Percentiles rank a stretch among this genome's conserved stretches.
Evolutionary conservation across 2,888 invertebrate genomes (phyloP).

Genomic region (Eupsilia transversa): DNA sequence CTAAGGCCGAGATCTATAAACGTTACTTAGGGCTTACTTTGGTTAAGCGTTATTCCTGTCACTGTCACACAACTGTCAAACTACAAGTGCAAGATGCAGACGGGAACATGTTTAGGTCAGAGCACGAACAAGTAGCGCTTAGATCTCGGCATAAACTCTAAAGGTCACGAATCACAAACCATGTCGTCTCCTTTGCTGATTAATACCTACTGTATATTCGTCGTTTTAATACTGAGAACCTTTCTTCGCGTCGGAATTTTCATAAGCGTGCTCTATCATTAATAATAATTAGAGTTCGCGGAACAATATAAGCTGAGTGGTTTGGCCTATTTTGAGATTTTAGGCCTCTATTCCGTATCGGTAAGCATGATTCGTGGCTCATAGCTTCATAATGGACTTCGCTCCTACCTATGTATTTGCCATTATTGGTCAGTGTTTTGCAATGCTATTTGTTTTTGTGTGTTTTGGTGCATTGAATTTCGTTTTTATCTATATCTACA

Average conservation of each 20-base stretch:
- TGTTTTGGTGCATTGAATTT: not conserved
- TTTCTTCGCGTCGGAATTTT: constrained; percentile 73
- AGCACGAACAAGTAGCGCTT: not conserved
- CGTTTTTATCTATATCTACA: not conserved
- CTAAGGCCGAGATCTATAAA: not conserved
- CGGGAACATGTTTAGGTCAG: not conserved
- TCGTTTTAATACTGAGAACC: constrained; percentile 55
- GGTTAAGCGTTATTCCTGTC: not conserved
- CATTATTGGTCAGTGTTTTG: not conserved
- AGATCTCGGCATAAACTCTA: not conserved
- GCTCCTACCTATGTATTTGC: constrained; percentile 14
- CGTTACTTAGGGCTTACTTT: not conserved
- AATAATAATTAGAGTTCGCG: constrained; percentile 86
- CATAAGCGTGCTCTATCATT: constrained; percentile 80
- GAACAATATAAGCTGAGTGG: constrained; percentile 85
- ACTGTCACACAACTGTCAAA: not conserved
- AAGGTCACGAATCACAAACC: constrained; percentile 40
- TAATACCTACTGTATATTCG: constrained; percentile 40
- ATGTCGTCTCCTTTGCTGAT: constrained; percentile 46
- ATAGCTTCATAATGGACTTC: constrained; percentile 28
- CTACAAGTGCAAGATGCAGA: not conserved
- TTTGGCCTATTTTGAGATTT: constrained; percentile 79
- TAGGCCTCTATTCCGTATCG: constrained; percentile 74
- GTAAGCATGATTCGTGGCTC: not conserved
- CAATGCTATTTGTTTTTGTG: not conserved